Evolutionary conservation across 1,140 invertebrate genomes (phyloP), one percentile per base, ranked within the genome.

Genomic region (Drosophila carrolli): DNA sequence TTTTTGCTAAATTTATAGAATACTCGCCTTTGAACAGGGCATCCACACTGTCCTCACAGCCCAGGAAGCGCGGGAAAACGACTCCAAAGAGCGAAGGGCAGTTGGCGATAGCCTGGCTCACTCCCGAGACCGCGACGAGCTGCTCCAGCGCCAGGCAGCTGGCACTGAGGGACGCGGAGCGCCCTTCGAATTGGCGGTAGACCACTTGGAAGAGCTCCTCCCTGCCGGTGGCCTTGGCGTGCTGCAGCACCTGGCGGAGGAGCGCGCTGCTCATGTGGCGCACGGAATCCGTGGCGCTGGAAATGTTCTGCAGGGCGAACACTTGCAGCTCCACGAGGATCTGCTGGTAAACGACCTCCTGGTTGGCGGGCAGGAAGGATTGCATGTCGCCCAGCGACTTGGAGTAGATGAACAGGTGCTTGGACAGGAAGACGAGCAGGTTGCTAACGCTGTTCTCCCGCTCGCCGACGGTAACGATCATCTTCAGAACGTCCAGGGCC

Each of bases 221-320:
- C n/a, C 61, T 58, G 0, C 55, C 50, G 0, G 9, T 9, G 1
- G 38, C 43, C 38, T 48, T 51, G 16, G 57, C 53, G 13, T 61
- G 61, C 44, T 72, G 76, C 40, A 72, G 62, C 11, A 48, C 78
- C 68, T 27, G 90, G 35, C 48, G 91, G 89, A 71, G 93, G 4
- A 93, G 71, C 59, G 93, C 92, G 3, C 90, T 92, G 5, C 92
- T 83, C 16, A 94, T 83, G 82, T 95, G 94, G 1, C 94, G 86
- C n/a, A 95, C 93, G 41, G 93, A 93, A 78, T 95, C 94, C 0
- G 75, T 68, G 55, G 0, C 40, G 43, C 41, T 65, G 35, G 41
- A 41, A 68, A 95, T 93, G 70, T 93, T 90, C 71, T 94, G 93
- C 32, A 95, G 92, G 6, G 95, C 78, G 72, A 94, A 91, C 1